These are phyloP conservation scores for Parnassius smintheus DNA, from an alignment of 2,888 invertebrate genomes.

Conservation along the genomic window DNA sequence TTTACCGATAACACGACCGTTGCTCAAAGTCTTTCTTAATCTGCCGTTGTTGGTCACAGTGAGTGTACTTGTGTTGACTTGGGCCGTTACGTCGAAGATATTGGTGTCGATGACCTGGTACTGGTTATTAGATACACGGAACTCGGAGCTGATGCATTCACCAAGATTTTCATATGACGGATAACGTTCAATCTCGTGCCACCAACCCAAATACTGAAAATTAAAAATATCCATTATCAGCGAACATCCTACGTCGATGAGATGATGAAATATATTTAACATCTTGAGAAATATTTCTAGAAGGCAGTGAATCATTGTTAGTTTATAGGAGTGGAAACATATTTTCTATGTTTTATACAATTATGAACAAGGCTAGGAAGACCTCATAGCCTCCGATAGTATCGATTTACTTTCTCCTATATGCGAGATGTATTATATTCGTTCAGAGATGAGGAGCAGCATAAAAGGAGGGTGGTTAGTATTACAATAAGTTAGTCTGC, in stretches of 20 bases:
- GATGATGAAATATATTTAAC: too few species aligned
- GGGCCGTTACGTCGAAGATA: conserved; percentile 42
- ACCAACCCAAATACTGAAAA: conserved; percentile 62
- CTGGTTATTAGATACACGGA: conserved; percentile 38
- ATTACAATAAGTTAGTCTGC: too few species aligned
- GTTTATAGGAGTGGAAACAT: too few species aligned
- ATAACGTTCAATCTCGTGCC: conserved; percentile 67
- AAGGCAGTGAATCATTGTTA: too few species aligned
- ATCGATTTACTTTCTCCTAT: too few species aligned
- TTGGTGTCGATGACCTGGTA: conserved; percentile 50
- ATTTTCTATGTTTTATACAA: too few species aligned
- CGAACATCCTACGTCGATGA: background rate
- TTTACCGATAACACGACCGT: conserved; percentile 39
- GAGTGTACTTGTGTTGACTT: conserved; percentile 43
- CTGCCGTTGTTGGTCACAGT: conserved; percentile 45
- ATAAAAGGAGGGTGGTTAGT: too few species aligned
- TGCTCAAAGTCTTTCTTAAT: conserved; percentile 43
- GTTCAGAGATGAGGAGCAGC: too few species aligned
- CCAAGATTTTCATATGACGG: conserved; percentile 46
- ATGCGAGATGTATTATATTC: too few species aligned
- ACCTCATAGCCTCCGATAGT: too few species aligned
- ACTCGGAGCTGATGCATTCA: conserved; percentile 55
- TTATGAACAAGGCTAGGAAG: too few species aligned
- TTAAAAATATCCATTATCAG: background rate
- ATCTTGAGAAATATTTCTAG: too few species aligned